Conservation (phyloP, 2,888 invertebrate genomes). For the Smittia sp. region DNA sequence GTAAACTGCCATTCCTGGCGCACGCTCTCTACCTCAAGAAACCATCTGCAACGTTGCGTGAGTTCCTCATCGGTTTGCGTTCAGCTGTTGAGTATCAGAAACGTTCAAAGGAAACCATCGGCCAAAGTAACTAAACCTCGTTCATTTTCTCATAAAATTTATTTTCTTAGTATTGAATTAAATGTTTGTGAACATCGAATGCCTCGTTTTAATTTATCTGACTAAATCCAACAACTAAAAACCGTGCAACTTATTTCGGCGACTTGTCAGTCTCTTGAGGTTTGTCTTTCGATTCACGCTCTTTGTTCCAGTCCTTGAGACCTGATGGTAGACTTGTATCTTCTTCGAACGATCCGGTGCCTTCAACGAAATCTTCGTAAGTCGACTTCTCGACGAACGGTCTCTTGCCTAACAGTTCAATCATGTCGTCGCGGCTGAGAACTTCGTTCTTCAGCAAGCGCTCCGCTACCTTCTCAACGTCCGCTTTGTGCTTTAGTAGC, state of each 20-base stretch:
- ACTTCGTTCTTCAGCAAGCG: conserved; percentile 91
- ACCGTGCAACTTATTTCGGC: not conserved
- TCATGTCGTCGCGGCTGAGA: conserved; percentile 94
- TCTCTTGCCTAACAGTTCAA: conserved; percentile 87
- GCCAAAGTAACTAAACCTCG: not conserved
- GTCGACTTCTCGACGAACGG: conserved; percentile 99
- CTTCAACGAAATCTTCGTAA: conserved; percentile 98
- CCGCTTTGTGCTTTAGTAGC: conserved; percentile 73
- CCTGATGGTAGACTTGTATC: conserved; percentile 93
- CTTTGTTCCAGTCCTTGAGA: conserved; percentile 91
- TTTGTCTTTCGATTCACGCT: conserved; percentile 51
- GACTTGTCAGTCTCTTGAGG: conserved; percentile 19
- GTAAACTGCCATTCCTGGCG: conserved; percentile 89
- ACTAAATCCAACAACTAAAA: conserved; percentile 7
- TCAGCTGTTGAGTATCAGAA: conserved; percentile 38
- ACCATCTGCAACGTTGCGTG: conserved; percentile 24
- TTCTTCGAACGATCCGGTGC: conserved; percentile 96
- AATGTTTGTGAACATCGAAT: conserved; percentile 23
- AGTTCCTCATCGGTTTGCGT: conserved; percentile 42
- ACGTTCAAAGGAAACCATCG: not conserved
- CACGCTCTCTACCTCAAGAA: conserved; percentile 58
- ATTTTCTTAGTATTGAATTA: conserved; percentile 20
- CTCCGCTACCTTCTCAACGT: conserved; percentile 86
- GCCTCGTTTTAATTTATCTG: conserved; percentile 16
- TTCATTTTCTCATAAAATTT: conserved; percentile 11